phyloP scores from a whole-genome alignment of 2,113 vertebrate genomes.

The Eubucco bourcierii region DNA sequence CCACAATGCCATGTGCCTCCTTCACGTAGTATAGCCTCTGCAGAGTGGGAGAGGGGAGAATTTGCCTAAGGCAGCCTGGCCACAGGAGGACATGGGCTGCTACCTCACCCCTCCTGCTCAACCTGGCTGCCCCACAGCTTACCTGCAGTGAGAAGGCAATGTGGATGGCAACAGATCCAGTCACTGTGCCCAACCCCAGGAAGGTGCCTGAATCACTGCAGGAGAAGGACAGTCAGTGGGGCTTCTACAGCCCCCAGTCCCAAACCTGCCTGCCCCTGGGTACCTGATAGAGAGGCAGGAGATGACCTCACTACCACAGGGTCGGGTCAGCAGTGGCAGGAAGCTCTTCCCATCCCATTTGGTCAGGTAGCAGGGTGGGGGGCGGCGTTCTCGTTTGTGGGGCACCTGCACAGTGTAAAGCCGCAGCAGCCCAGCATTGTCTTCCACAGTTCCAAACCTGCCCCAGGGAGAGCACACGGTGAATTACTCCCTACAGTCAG shows the following conservation, averaged over 20 bases:
- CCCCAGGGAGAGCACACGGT: fast-evolving
- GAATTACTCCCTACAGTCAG: not conserved
- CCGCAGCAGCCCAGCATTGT: conserved; percentile 80
- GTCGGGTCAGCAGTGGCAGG: conserved; percentile 85
- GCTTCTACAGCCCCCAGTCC: fast-evolving
- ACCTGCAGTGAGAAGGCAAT: conserved; percentile 96
- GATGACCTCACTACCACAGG: conserved; percentile 90
- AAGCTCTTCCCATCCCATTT: conserved; percentile 93
- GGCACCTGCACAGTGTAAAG: conserved; percentile 96
- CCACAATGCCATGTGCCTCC: conserved; percentile 93
- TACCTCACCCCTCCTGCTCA: fast-evolving
- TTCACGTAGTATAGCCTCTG: conserved; percentile 91
- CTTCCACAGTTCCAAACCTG: conserved; percentile 89
- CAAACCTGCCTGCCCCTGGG: fast-evolving
- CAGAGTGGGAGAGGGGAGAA: fast-evolving
- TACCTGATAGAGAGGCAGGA: conserved; percentile 91
- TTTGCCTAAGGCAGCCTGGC: too few relatives aligned
- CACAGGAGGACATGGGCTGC: not conserved
- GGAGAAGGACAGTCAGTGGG: not conserved
- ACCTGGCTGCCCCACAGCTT: not conserved
- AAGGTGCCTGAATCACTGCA: conserved; percentile 91
- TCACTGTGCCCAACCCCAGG: conserved; percentile 93
- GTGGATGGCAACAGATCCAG: conserved; percentile 93
- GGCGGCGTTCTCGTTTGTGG: conserved; percentile 89
- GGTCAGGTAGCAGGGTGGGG: conserved; percentile 90